Evolutionary conservation across 2,797 vertebrate species (phyloP), one percentile per base, ranked within the genome.

Genomic region (Leucoraja ocellata): DNA sequence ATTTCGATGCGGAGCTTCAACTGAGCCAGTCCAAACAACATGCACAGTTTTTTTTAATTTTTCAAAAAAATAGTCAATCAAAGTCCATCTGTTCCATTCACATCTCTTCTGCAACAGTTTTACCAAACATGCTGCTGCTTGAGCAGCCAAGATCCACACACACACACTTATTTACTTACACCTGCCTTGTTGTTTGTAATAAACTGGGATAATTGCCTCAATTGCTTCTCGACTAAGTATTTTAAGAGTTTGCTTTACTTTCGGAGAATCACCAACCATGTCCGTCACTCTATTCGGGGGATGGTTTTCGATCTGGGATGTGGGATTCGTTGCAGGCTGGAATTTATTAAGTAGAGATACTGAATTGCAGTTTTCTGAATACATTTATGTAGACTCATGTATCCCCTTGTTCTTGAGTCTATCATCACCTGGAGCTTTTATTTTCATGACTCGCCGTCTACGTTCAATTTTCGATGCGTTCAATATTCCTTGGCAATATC

Each of bases 41-140:
- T 3, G 21, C 36, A 80, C 16, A 9, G 79, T 46, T 68, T 13
- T 54, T 46, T 46, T 54, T 54, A 5, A n/a, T 1, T 68, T 54
- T n/a, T n/a, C 8, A 2, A 88, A 68, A 88, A 10, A 58, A 88
- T 9, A 21, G n/a, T 88, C 21, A 25, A 88, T 88, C 84, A 65
- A 68, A 88, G 61, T 65, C 84, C n/a, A 88, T 68, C 84, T 88
- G n/a, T 88, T 68, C 61, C n/a, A 18, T 36, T 21, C 84, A 88
- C 84, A 68, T 36, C 61, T 68, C 84, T 68, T 88, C 63, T 68
- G 65, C 61, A 88, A 23, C 81, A 84, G 8, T 13, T 25, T 83
- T 88, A 13, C 21, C 39, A 4, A 91, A 71, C 68, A 58, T 18
- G 46, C 10, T 76, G 25, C 39, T 18, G 71, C 76, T 54, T 7